Base-by-base conservation (phyloP, 2,888 invertebrate species). In the Cetonia aurata region DNA sequence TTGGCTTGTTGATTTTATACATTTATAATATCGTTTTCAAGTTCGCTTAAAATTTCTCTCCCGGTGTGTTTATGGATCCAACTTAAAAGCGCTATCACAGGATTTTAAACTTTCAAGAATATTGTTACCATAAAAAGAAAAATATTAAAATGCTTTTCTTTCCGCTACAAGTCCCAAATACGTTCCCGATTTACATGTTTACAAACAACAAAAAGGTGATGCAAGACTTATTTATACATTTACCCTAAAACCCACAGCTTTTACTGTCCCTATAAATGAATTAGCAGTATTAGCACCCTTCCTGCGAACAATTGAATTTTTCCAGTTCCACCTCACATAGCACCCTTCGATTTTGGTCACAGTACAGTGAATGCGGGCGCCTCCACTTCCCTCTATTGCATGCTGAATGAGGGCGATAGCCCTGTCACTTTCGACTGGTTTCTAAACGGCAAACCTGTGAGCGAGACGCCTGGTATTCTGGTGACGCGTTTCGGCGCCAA, bases 401-500 rank as follows among this genome's bases (percentile, higher is more conserved):
- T 86, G 46, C 85, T 89, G 37, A 88, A 91, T 74, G 90, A 91
- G 80, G 93, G 95, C 72, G 95, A 95, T 85, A 87, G 92, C 76
- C 95, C 95, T 12, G 87, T 95, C 73, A 89, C 88, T 73, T 90
- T 95, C 72, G 87, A 87, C 65, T 96, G 95, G 95, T 88, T 88
- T 75, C 88, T 93, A 79, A 90, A 93, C 80, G 88, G 87, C 72
- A 85, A 86, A 80, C 84, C 86, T 44, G 85, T 90, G 73, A 87
- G 87, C 74, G 83, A 88, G 77, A 84, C 86, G 57, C 76, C 79
- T 19, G 86, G 80, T 60, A 31, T 70, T 50, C 33, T 67, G 52
- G 48, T 70, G 17, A 70, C 48, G 12, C 33, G 46, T 66, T 70
- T 67, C 57, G 67, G 69, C 44, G 55, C 59, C 19, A 69, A 68